Percentiles rank a stretch among this genome's conserved stretches.
Conservation (phyloP, 2,888 invertebrate species). For the Drepana falcataria region DNA sequence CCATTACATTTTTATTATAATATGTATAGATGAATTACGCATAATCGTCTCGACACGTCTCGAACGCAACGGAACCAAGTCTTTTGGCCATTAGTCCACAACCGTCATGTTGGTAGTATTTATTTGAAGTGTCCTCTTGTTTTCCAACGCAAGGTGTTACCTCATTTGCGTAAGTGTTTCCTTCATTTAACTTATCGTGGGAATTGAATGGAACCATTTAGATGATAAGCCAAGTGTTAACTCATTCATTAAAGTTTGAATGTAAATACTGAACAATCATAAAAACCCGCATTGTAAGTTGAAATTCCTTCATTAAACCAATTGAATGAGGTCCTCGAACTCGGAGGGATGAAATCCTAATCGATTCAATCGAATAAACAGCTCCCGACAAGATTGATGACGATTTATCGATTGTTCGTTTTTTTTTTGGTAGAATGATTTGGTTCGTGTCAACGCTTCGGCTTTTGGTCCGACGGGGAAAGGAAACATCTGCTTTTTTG, state of each 20-base stretch:
- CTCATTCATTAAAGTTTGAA: slow-evolving; percentile 33
- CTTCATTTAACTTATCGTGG: background rate
- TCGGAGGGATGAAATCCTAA: slow-evolving; percentile 53
- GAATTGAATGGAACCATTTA: slow-evolving; percentile 13
- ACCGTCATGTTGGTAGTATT: too few species aligned
- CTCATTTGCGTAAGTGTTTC: background rate
- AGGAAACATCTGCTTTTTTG: background rate
- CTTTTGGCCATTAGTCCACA: too few species aligned
- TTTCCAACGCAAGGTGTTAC: background rate
- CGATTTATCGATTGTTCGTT: slow-evolving; percentile 29
- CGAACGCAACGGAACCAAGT: too few species aligned
- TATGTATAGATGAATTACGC: too few species aligned
- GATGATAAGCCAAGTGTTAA: slow-evolving; percentile 7
- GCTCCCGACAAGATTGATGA: slow-evolving; percentile 24
- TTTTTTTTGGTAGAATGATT: background rate
- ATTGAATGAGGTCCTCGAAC: slow-evolving; percentile 63
- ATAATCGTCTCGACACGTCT: too few species aligned
- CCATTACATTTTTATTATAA: too few species aligned
- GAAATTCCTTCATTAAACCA: slow-evolving; percentile 55
- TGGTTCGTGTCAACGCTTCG: background rate
- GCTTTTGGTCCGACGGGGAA: background rate
- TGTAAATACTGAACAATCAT: slow-evolving; percentile 10
- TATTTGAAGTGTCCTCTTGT: background rate
- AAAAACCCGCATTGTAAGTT: slow-evolving; percentile 53
- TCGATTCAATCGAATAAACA: slow-evolving; percentile 46